Base-by-base conservation (phyloP, 2,797 vertebrate genomes). In the Pyrrhura leucotis region DNA sequence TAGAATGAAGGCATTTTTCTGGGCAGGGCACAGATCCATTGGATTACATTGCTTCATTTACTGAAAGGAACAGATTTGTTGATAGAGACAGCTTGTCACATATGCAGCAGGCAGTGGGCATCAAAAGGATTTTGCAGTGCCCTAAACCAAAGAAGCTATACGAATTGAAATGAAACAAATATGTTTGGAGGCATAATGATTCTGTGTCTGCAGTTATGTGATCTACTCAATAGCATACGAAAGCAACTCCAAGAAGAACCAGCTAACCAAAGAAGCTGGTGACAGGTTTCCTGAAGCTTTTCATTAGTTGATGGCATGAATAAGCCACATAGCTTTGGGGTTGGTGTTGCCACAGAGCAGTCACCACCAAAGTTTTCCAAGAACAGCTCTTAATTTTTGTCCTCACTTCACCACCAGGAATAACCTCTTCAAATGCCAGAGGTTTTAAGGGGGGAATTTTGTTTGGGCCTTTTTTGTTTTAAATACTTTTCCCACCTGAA, bases 401-500 rank as follows among this genome's bases (percentile, higher is more conserved):
- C n/a, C 16, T 73, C 8, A 1, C 12, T 73, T 90, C 0, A 1
- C 35, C 11, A 4, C 44, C 10, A 35, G 8, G 29, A 58, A n/a
- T 28, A 42, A 62, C 17, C 4, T 68, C 22, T 28, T 40, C 58
- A 80, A 63, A 35, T 19, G 56, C 37, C 4, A 11, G 48, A 76
- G 7, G 9, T 37, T 72, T 47, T 50, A 47, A 61, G 20, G 12
- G 7, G 12, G 21, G 4, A 37, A 33, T 37, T 39, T n/a, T 50
- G 26, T 39, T 28, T 21, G 13, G 2, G 12, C 54, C n/a, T 31
- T 54, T 48, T 33, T 50, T 48, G 1, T 29, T 65, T 65, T 53
- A 53, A 63, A 17, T 26, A 8, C 28, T 44, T 77, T 53, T 15
- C 10, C 25, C 4, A 47, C 10, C 35, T n/a, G 71, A 63, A 65